Evolutionary conservation across 2,797 vertebrate genomes (phyloP).

Genomic region (Xenops minutus): DNA sequence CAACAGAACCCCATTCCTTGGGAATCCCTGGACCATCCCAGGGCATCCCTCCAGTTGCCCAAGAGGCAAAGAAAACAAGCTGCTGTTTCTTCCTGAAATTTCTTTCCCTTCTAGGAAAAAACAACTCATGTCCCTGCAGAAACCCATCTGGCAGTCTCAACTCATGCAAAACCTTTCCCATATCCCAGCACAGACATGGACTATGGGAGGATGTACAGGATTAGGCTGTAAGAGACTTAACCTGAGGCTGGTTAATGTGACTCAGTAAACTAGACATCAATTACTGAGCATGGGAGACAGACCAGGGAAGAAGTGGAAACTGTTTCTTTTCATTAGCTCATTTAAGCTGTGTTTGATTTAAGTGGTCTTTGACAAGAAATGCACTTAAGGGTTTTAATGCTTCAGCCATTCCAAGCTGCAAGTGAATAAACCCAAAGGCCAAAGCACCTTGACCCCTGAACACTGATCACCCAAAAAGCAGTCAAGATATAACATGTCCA

Average conservation of each 20-base stretch:
- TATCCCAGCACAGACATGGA: background rate
- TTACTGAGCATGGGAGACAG: constrained; percentile 46
- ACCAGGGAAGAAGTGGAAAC: constrained; percentile 47
- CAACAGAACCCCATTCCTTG: background rate
- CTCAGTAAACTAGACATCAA: constrained; percentile 46
- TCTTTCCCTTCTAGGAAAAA: background rate
- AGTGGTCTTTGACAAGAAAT: constrained; percentile 51
- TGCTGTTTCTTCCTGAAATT: background rate
- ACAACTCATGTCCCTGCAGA: background rate
- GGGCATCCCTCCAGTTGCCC: background rate
- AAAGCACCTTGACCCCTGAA: constrained; percentile 31
- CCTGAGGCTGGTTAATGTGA: constrained; percentile 29
- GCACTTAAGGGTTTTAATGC: constrained; percentile 2
- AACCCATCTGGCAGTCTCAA: background rate
- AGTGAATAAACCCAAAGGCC: constrained; percentile 11
- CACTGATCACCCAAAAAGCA: background rate
- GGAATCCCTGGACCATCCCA: background rate
- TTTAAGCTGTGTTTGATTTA: constrained; percentile 21
- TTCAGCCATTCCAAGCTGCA: constrained; percentile 16
- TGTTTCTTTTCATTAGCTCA: constrained; percentile 49
- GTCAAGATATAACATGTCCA: background rate
- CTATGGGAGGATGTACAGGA: constrained; percentile 3
- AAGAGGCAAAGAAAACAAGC: background rate
- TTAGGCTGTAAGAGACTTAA: constrained; percentile 42
- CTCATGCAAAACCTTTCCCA: background rate